phyloP scores from a whole-genome alignment of 2,888 invertebrate genomes.

The Chrysomela aeneicollis region DNA sequence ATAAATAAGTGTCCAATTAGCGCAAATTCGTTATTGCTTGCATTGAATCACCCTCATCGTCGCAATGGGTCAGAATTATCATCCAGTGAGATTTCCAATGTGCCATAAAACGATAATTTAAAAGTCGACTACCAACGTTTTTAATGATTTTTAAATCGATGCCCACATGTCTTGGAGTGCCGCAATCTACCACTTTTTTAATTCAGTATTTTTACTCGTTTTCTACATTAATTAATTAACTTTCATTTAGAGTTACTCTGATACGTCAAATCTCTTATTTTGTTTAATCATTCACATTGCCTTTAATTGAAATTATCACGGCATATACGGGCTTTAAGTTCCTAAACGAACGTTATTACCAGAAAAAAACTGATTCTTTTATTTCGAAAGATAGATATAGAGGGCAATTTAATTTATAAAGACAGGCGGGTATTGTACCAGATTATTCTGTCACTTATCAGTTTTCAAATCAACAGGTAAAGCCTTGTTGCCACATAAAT shows the following conservation, averaged over 20 bases:
- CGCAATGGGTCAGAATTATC: background rate
- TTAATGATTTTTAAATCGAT: slow-evolving; percentile 25
- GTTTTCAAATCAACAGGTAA: too few species aligned
- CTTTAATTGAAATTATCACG: slow-evolving; percentile 46
- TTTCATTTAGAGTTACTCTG: slow-evolving; percentile 44
- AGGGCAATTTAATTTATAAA: background rate
- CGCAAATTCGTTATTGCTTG: background rate
- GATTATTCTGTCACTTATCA: too few species aligned
- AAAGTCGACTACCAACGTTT: slow-evolving; percentile 15
- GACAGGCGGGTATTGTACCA: too few species aligned
- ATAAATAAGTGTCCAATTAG: background rate
- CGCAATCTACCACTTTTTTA: slow-evolving; percentile 48
- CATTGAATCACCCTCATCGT: slow-evolving; percentile 16
- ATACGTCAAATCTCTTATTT: slow-evolving; percentile 50
- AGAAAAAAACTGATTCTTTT: slow-evolving; percentile 12
- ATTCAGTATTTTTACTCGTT: slow-evolving; percentile 47
- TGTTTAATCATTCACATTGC: slow-evolving; percentile 48
- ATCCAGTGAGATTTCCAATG: slow-evolving; percentile 15
- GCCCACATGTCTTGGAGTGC: slow-evolving; percentile 32
- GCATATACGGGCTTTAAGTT: slow-evolving; percentile 35
- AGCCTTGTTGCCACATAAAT: too few species aligned
- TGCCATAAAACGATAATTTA: slow-evolving; percentile 19
- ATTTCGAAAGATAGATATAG: background rate
- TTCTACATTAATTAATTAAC: slow-evolving; percentile 50
- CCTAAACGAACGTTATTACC: slow-evolving; percentile 26